phyloP scores from a whole-genome alignment of 2,113 vertebrate species.

The Cricetomys ansorgei region DNA sequence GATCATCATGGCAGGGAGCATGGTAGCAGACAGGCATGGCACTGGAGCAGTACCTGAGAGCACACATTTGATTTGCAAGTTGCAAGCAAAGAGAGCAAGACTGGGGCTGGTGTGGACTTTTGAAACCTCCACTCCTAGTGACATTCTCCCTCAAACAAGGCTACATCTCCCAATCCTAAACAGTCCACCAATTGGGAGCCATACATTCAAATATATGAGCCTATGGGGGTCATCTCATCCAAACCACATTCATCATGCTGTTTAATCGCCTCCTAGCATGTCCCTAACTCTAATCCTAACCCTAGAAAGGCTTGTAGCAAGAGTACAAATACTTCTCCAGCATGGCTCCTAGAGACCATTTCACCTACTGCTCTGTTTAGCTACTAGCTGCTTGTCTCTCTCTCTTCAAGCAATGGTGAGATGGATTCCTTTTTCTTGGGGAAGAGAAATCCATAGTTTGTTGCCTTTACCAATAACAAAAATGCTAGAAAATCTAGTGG shows the following conservation, averaged over 20 bases:
- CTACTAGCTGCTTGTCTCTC: not conserved
- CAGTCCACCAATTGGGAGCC: not conserved
- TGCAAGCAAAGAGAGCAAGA: not conserved
- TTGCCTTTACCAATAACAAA: not conserved
- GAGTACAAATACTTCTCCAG: not conserved
- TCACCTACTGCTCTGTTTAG: not conserved
- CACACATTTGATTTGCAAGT: not conserved
- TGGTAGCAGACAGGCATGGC: not conserved
- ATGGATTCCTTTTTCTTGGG: not conserved
- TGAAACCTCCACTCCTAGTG: not conserved
- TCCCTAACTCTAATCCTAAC: not conserved
- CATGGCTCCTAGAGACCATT: not conserved
- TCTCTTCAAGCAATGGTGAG: not conserved
- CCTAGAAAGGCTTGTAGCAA: not conserved
- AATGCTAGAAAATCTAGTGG: not conserved
- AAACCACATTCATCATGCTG: not conserved
- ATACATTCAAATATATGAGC: not conserved
- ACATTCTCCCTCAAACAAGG: not conserved
- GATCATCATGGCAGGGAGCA: not conserved
- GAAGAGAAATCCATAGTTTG: not conserved
- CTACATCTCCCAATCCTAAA: not conserved
- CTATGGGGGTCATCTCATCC: not conserved
- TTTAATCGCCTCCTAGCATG: not conserved
- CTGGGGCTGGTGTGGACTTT: not conserved
- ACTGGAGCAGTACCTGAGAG: not conserved